These are phyloP conservation scores for Gephyroberyx darwinii DNA, from an alignment of 2,797 vertebrate genomes.

Conservation along the genomic window DNA sequence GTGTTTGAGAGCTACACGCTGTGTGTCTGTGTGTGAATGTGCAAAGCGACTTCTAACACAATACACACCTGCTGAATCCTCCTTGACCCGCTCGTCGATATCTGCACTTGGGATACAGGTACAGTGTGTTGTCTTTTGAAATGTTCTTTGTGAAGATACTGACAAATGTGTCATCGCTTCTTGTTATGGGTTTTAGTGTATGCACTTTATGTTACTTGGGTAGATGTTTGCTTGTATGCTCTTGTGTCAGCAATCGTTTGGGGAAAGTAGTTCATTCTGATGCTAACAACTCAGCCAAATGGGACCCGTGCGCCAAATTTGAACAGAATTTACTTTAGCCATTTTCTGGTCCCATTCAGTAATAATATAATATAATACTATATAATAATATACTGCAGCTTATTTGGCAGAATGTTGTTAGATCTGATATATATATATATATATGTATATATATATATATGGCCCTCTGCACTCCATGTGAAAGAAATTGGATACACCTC, in stretches of 20 bases:
- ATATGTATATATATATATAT: no score
- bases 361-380: no score
- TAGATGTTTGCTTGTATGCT: background rate
- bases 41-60: conserved; percentile 32
- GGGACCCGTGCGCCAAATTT: no score
- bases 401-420: no score
- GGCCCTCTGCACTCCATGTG: no score
- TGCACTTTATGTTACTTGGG: background rate
- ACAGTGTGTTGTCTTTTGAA: conserved; percentile 42
- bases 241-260: background rate
- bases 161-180: background rate
- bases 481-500: no score
- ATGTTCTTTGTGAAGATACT: background rate
- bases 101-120: conserved; percentile 70
- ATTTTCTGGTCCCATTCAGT: no score
- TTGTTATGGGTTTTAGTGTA: background rate
- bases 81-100: conserved; percentile 18
- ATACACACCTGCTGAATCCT: conserved; percentile 36
- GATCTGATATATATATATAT: no score
- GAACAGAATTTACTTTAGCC: no score
- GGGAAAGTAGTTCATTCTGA: no score
- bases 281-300: no score
- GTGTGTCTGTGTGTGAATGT: conserved; percentile 34
- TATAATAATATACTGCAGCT: no score
- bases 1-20: conserved; percentile 5